These are phyloP conservation scores for Ametastegia equiseti DNA, from an alignment of 2,888 invertebrate species.

Conservation along the genomic window DNA sequence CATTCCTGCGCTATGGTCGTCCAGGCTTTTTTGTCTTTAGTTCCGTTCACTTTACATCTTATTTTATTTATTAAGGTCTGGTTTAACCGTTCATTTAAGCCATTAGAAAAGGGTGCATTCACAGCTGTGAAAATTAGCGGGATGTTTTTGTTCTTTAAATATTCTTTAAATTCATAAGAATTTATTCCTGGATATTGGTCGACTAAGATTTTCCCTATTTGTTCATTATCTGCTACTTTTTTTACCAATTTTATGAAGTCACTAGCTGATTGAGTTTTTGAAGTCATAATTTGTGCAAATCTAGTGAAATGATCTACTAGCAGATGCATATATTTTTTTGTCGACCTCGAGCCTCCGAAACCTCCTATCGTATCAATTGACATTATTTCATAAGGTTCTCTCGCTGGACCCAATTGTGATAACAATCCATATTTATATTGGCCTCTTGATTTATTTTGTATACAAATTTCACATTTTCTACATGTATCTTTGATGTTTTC, in stretches of 20 bases:
- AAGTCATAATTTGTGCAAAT: constrained; percentile 47
- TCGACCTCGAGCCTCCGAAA: constrained; percentile 55
- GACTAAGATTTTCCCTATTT: constrained; percentile 53
- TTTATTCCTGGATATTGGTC: constrained; percentile 63
- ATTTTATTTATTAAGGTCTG: constrained; percentile 65
- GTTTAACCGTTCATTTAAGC: constrained; percentile 60
- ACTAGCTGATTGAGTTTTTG: constrained; percentile 54
- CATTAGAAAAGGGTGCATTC: constrained; percentile 59
- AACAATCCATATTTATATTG: constrained; percentile 50
- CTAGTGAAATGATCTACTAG: constrained; percentile 55
- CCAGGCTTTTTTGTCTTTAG: constrained; percentile 59
- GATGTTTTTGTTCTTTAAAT: constrained; percentile 56
- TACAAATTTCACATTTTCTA: constrained; percentile 46
- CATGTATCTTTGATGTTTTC: constrained; percentile 48
- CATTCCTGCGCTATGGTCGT: constrained; percentile 64
- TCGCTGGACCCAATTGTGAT: constrained; percentile 56
- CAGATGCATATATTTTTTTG: constrained; percentile 56
- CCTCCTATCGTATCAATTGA: constrained; percentile 57
- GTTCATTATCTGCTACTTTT: constrained; percentile 17
- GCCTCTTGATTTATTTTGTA: constrained; percentile 55
- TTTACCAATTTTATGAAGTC: constrained; percentile 55
- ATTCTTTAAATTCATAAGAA: constrained; percentile 60
- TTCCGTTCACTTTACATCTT: constrained; percentile 62
- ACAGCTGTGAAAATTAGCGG: constrained; percentile 63
- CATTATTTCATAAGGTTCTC: constrained; percentile 54